These are phyloP conservation scores for Actias luna DNA, from an alignment of 2,888 invertebrate genomes.

Conservation along the genomic window DNA sequence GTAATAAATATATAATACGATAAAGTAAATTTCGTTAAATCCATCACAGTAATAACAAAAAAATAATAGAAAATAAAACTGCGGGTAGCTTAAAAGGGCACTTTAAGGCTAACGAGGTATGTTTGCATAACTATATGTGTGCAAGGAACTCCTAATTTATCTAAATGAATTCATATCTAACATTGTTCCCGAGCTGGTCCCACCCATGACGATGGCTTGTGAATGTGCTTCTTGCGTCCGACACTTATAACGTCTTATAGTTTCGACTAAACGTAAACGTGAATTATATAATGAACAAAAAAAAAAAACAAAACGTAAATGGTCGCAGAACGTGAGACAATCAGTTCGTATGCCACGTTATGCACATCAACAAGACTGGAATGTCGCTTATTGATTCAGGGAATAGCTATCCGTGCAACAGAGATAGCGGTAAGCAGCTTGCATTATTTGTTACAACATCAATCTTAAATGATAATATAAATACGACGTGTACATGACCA, in stretches of 20 bases:
- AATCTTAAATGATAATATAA: slow-evolving; percentile 44
- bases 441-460: slow-evolving; percentile 53
- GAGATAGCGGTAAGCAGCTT: slow-evolving; percentile 46
- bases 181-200: slow-evolving; percentile 82
- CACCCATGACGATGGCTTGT: slow-evolving; percentile 81
- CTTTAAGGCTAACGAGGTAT: slow-evolving; percentile 20
- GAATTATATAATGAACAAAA: slow-evolving; percentile 27
- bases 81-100: slow-evolving; percentile 3
- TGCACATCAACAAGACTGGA: slow-evolving; percentile 80
- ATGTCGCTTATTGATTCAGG: slow-evolving; percentile 77
- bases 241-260: slow-evolving; percentile 21
- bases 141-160: slow-evolving; percentile 64
- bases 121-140: slow-evolving; percentile 63
- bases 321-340: slow-evolving; percentile 37
- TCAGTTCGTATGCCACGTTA: slow-evolving; percentile 49
- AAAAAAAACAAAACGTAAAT: not conserved
- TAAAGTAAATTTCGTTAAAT: slow-evolving; percentile 32
- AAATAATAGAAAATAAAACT: not conserved
- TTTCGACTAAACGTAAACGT: slow-evolving; percentile 28
- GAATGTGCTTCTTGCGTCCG: slow-evolving; percentile 58
- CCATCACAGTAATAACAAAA: slow-evolving; percentile 1
- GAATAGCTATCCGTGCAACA: slow-evolving; percentile 59
- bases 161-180: slow-evolving; percentile 77
- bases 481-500: slow-evolving; percentile 53
- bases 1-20: slow-evolving; percentile 29